Evolutionary conservation across 2,888 invertebrate genomes (phyloP), one percentile per base, ranked within the genome.

Genomic region (Macaria liturata): DNA sequence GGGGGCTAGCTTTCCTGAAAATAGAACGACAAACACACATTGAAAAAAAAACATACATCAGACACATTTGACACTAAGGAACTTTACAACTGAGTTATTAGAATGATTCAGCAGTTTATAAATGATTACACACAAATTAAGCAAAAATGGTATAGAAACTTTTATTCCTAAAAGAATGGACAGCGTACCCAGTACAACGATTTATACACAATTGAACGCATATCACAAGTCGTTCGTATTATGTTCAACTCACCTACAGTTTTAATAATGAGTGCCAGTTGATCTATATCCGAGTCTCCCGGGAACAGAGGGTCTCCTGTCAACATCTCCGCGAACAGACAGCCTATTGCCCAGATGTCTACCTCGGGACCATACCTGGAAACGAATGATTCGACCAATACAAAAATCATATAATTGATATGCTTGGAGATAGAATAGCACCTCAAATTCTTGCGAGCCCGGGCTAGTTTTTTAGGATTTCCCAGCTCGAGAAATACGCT

Each of bases 251-350:
- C 69, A 94, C 97, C 97, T 61, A 97, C 93, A 75, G 95, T 93
- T 84, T 95, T 95, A 43, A 96, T 95, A 64, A 97, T 97, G 64
- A 96, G 94, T 70, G 95, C 96, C 0, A 98, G 92, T 76, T 97
- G 97, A 80, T 98, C 98, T 54, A 97, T 96, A 80, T 98, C 97
- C 0, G 97, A 97, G 73, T 97, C 97, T 0, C 97, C 97, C 0
- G 97, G 97, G 84, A 97, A 97, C 51, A 97, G 82, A 0, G 97
- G 97, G 71, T 97, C 96, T 0, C 97, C 97, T 0, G 95, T 96
- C 86, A 97, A 90, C 95, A 97, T 96, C 90, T 97, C 97, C 3
- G 96, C 94, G 71, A 95, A 94, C 7, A 97, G 87, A 72, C 97
- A 97, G 0, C 97, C 97, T 3, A 96, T 93, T 0, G 97, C 97